Base-by-base conservation (phyloP, 2,113 vertebrate genomes). In the Carlito syrichta region DNA sequence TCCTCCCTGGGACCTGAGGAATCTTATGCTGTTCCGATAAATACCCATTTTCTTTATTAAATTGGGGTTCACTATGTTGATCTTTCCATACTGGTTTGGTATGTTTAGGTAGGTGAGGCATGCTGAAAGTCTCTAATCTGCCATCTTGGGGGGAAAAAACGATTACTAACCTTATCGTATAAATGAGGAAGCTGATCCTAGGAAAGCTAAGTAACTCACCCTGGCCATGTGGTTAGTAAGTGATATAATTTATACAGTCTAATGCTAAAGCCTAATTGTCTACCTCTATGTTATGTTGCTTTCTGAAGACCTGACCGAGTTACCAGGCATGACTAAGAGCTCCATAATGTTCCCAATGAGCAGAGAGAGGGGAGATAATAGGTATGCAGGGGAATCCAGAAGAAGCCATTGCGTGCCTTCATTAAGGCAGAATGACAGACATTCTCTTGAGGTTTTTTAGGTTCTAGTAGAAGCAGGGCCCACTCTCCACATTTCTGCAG, bases 401-500 rank as follows among this genome's bases (percentile, higher is more conserved):
- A 84, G 32, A 91, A 62, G 54, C 10, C 25, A 52, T 84, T 56
- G 35, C 38, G 2, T 78, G 43, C 58, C 54, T 86, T 85, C 56
- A 60, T 76, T 76, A 83, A 54, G 8, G 20, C 38, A 48, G 40
- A 92, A 82, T 30, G 62, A 91, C n/a, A 77, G 35, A 92, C 17
- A 16, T 56, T 89, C 27, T 81, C 81, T 86, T 89, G 54, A 95
- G 54, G 48, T 14, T 88, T 91, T 87, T 38, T 54, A 88, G 77
- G 40, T 66, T 77, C 88, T 91, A 45, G 43, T 89, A 78, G 88
- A 73, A 63, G 30, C n/a, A 27, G 27, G 13, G 17, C 17, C 58
- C 43, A 85, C 32, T 93, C 77, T 92, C 66, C 50, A 95, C 3
- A 74, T 19, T 38, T 56, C 25, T 48, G 23, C 27, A 92, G 77